phyloP scores from a whole-genome alignment of 1,140 invertebrate genomes.

The Pachyrhynchus sulphureomaculatus region DNA sequence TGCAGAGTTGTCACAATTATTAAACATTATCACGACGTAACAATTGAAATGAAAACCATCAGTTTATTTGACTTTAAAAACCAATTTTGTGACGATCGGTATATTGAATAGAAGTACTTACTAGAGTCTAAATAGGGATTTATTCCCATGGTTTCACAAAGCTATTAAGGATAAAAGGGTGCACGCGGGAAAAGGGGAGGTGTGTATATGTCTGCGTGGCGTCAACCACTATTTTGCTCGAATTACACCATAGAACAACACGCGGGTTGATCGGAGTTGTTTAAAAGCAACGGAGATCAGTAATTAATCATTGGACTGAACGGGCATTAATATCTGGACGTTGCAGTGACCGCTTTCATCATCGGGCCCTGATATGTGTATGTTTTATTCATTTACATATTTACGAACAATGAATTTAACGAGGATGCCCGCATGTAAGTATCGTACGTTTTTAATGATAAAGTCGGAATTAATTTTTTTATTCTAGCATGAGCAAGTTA shows the following conservation, averaged over 20 bases:
- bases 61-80: conserved; percentile 2
- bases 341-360: conserved; percentile 20
- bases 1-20: not conserved
- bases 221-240: conserved; percentile 20
- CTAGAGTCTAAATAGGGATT: conserved; percentile 20
- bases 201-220: too few relatives aligned
- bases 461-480: too few relatives aligned
- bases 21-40: not conserved
- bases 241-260: conserved; percentile 13
- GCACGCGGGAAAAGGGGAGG: conserved; percentile 10
- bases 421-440: conserved; percentile 23
- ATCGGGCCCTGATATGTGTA: conserved; percentile 24
- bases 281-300: conserved; percentile 24
- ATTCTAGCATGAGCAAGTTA: too few relatives aligned
- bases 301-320: conserved; percentile 25
- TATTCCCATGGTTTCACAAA: conserved; percentile 27
- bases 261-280: conserved; percentile 20
- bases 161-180: conserved; percentile 15
- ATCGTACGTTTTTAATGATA: conserved; percentile 18
- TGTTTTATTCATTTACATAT: conserved; percentile 22
- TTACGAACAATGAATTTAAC: conserved; percentile 23
- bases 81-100: not conserved
- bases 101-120: conserved; percentile 10
- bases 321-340: conserved; percentile 23
- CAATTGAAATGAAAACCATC: not conserved